Conservation (phyloP, 2,113 vertebrate species). For the Pelecanus crispus region DNA sequence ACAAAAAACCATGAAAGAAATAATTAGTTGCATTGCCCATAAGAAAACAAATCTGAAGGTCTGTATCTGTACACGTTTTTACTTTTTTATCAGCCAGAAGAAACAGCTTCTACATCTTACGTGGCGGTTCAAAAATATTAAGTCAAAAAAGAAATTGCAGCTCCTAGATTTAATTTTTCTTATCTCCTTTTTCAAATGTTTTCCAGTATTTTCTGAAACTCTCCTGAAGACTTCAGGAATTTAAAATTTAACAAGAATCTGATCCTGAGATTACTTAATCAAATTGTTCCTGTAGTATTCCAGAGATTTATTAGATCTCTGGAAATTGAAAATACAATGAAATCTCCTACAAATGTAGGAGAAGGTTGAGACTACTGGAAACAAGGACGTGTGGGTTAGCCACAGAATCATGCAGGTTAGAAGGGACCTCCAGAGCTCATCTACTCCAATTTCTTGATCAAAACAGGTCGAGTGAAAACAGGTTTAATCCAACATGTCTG, state of each 20-base stretch:
- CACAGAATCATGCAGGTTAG: not conserved
- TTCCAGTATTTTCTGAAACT: not conserved
- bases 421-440: not conserved
- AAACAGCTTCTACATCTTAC: not conserved
- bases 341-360: not conserved
- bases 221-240: not conserved
- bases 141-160: not conserved
- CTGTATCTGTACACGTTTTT: not conserved
- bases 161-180: not conserved
- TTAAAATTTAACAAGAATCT: not conserved
- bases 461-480: not conserved
- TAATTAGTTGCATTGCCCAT: not conserved
- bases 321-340: not conserved
- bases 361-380: not conserved
- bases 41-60: not conserved
- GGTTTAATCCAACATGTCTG: not conserved
- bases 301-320: not conserved
- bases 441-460: not conserved
- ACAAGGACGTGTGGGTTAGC: not conserved
- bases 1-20: not conserved
- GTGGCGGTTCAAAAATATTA: not conserved
- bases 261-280: not conserved
- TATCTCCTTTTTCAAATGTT: not conserved
- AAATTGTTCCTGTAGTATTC: not conserved
- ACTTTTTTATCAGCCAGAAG: not conserved